Percentiles rank a stretch among this genome's conserved stretches.
Evolutionary conservation across 2,888 invertebrate species (phyloP).

Genomic region (Drosophila prostipennis): DNA sequence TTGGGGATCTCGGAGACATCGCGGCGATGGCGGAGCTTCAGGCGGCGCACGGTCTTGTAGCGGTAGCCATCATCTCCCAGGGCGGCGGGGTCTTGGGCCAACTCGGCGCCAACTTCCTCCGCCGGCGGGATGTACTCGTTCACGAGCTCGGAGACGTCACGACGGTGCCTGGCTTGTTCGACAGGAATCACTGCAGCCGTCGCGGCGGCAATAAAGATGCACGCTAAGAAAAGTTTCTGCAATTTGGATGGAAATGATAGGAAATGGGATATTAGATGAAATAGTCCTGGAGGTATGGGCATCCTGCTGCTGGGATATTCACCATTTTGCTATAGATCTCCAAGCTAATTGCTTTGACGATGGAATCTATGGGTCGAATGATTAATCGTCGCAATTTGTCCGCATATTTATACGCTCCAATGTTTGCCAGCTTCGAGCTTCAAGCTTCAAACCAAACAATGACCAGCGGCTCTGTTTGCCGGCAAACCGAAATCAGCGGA

Average conservation of each 20-base stretch:
- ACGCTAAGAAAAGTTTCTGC: slow-evolving; percentile 72
- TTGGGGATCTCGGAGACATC: slow-evolving; percentile 73
- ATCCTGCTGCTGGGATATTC: slow-evolving; percentile 40
- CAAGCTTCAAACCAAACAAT: slow-evolving; percentile 57
- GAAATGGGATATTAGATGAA: not conserved
- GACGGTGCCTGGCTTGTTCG: slow-evolving; percentile 78
- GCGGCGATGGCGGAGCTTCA: slow-evolving; percentile 75
- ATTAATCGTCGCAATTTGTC: slow-evolving; percentile 75
- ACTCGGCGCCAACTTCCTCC: slow-evolving; percentile 53
- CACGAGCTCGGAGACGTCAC: slow-evolving; percentile 73
- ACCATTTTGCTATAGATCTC: slow-evolving; percentile 75
- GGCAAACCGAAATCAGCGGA: slow-evolving; percentile 47
- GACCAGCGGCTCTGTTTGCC: slow-evolving; percentile 69
- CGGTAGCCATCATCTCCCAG: slow-evolving; percentile 73
- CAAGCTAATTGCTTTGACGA: slow-evolving; percentile 69
- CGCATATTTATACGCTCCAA: slow-evolving; percentile 76
- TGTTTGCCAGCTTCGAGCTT: slow-evolving; percentile 58
- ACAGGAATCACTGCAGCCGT: slow-evolving; percentile 80
- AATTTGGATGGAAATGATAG: slow-evolving; percentile 9
- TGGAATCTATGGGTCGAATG: slow-evolving; percentile 80
- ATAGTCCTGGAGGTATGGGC: slow-evolving; percentile 11
- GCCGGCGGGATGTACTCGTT: slow-evolving; percentile 73
- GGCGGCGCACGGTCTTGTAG: slow-evolving; percentile 75
- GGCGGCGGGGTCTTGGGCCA: slow-evolving; percentile 59
- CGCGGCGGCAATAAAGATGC: slow-evolving; percentile 73